Percentiles rank a stretch among this genome's conserved stretches.
Evolutionary conservation across 2,113 vertebrate species (phyloP).

Genomic region (Lontra canadensis): DNA sequence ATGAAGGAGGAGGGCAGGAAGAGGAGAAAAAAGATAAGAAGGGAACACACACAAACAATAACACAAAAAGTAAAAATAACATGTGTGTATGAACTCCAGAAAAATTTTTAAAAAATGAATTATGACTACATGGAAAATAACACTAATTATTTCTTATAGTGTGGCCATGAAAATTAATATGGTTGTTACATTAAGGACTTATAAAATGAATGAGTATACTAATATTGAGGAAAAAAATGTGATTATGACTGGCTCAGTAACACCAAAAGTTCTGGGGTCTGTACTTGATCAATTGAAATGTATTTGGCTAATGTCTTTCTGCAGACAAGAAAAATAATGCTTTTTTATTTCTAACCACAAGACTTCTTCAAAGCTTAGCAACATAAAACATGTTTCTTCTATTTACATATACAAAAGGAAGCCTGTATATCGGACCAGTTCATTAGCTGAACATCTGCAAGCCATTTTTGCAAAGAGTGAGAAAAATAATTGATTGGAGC

Average conservation of each 20-base stretch:
- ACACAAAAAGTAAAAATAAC: not conserved
- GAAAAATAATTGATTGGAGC: conserved; percentile 11
- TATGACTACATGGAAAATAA: not conserved
- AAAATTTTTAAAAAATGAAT: not conserved
- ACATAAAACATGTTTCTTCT: not conserved
- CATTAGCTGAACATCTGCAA: not conserved
- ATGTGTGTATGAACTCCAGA: not conserved
- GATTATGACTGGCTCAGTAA: not conserved
- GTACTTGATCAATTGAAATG: not conserved
- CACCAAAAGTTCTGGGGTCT: not conserved
- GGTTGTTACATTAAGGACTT: not conserved
- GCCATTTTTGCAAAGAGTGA: not conserved
- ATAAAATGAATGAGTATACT: not conserved
- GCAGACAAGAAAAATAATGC: not conserved
- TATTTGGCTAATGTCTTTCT: not conserved
- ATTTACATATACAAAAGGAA: not conserved
- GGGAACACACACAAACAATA: not conserved
- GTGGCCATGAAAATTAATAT: not conserved
- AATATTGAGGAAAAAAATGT: not conserved
- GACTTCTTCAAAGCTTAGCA: not conserved
- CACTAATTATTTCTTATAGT: not conserved
- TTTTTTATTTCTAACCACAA: not conserved
- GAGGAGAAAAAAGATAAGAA: not conserved
- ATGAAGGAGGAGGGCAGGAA: not conserved
- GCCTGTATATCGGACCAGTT: not conserved